Evolutionary conservation across 2,888 invertebrate genomes (phyloP), one percentile per base, ranked within the genome.

Genomic region (Tinea semifulvella): DNA sequence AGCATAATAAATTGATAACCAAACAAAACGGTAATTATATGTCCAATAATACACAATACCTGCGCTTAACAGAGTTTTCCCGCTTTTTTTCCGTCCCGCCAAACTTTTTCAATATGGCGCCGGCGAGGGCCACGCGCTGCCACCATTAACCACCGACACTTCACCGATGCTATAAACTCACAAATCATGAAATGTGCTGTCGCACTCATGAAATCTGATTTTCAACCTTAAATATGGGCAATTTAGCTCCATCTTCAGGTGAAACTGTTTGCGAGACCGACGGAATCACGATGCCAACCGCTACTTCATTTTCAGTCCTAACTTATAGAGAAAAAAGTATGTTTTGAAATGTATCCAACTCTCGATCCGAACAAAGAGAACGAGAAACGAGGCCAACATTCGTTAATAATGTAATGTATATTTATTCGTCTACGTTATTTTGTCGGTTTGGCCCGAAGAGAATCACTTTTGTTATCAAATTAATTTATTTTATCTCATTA

Each of bases 161-260:
- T 77, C 79, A 77, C 77, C 76, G 77, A 73, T 65, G 73, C 75
- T 77, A 79, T 79, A 80, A 81, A 80, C 80, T 80, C 79, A 81
- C 81, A 80, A 81, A 81, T 81, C 80, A 80, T 79, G 75, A 76
- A 77, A 77, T 68, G 68, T 69, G 65, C 70, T 65, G 66, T 67
- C 65, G 55, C 43, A 47, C 48, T 42, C 48, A 47, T 28, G 13
- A 27, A 64, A 60, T 46, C 53, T 61, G 53, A 75, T 57, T 61
- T 51, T 57, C 56, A 50, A 61, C 70, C 57, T 53, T 65, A 40
- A 22, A 40, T 17, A 22, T 7, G 19, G 22, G 22, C 40, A 20
- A 38, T 40, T 40, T 40, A 11, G 14, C 8, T 22, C 20, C 17
- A 22, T 40, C 20, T 40, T 40, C 40, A 40, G 22, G 40, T 22